phyloP scores from a whole-genome alignment of 2,797 vertebrate genomes.

The Platyrinchus mystaceus region DNA sequence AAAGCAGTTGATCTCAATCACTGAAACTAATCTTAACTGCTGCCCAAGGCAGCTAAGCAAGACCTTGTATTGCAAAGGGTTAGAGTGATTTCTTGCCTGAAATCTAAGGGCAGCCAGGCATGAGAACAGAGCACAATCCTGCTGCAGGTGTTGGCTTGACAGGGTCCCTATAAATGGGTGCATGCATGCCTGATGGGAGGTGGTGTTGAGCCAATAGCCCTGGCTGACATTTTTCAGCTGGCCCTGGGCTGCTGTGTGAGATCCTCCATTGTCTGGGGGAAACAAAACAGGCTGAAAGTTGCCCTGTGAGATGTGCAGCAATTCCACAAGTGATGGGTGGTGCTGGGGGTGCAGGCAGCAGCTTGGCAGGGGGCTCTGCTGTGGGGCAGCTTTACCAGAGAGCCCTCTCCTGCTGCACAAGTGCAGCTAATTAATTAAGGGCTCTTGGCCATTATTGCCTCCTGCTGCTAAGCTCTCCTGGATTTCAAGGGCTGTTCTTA shows the following conservation, averaged over 20 bases:
- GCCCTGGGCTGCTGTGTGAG: neutral
- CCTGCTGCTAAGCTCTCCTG: neutral
- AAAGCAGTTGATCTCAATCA: neutral
- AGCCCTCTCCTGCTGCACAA: neutral
- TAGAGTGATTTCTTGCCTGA: neutral
- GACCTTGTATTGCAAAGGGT: neutral
- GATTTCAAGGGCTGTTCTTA: neutral
- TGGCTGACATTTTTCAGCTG: neutral
- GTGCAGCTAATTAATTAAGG: neutral
- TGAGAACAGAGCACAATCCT: rapidly evolving
- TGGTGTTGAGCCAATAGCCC: neutral
- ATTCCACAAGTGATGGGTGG: neutral
- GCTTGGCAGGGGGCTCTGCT: neutral
- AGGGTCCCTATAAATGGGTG: no score
- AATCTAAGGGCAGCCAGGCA: neutral
- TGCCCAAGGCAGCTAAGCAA: neutral
- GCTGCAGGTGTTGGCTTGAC: rapidly evolving
- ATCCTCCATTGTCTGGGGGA: neutral
- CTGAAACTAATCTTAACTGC: neutral
- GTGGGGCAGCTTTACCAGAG: neutral
- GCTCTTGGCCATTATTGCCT: neutral
- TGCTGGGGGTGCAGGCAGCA: neutral
- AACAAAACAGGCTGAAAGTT: neutral
- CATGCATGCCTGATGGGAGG: rapidly evolving
- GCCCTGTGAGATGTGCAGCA: rapidly evolving